Evolutionary conservation across 2,113 vertebrate genomes (phyloP), one percentile per base, ranked within the genome.

Genomic region (Ariopsis seemanni): DNA sequence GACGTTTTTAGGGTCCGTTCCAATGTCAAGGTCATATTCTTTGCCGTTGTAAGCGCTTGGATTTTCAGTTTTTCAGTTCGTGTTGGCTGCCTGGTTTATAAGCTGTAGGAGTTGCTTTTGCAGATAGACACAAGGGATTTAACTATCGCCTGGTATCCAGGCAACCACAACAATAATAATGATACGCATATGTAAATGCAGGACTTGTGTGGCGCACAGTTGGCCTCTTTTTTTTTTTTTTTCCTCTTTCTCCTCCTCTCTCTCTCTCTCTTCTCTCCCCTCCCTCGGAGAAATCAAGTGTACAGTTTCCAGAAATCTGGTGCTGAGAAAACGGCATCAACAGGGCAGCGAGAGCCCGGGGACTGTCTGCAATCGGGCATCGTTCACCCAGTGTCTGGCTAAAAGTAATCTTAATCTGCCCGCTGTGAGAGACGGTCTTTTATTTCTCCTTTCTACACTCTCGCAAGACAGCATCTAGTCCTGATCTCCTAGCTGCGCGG

Each of bases 91-190:
- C 83, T 85, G 77, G 48, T 48, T 89, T 58, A 82, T 58, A 63
- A 62, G 75, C 81, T 48, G 65, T 63, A 77, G 63, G 62, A 87
- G 83, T 87, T 89, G 71, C 85, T 85, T 87, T 82, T 87, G 85
- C 89, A 78, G 83, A 85, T 89, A 84, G 84, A 87, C 87, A 90
- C 77, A 34, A 88, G 85, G 82, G 82, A 89, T 89, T 90, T 89
- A 88, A 87, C 88, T 90, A 87, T 89, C 42, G 72, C 81, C 78
- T 69, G 79, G 89, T 90, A 88, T 86, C 87, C 87, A 87, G 89
- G 89, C 89, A 90, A 89, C 89, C 89, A 85, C 78, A 89, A 87
- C 85, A 90, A 89, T 90, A 90, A 89, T 90, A 89, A 88, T 85
- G 87, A 89, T 83, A 90, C 85, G 58, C 86, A 69, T 89, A 87